Evolutionary conservation across 2,888 invertebrate genomes (phyloP), one percentile per base, ranked within the genome.

Genomic region (Neoaliturus tenellus): DNA sequence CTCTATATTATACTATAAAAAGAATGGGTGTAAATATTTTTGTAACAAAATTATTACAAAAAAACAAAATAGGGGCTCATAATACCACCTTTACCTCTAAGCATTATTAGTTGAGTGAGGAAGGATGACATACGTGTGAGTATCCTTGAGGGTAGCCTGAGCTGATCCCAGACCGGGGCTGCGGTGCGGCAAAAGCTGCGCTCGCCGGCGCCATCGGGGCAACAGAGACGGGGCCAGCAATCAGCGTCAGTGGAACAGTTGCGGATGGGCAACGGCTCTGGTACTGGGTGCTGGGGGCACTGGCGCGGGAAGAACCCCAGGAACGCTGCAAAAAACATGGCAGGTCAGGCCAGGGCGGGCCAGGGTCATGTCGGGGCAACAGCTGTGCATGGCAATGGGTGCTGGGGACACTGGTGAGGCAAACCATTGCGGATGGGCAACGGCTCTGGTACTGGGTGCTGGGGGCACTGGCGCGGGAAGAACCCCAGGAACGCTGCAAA

Each of bases 151-250:
- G 62, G 62, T 5, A 62, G 25, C 31, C 62, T 62, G 3, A 87
- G 84, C 69, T 84, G 82, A 44, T 86, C 86, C 87, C 87, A 87
- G 25, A 85, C 81, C 2, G 86, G 86, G 14, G 85, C 73, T 25
- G 86, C 83, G 41, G 95, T 95, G 86, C 95, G 92, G 89, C 96
- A 96, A 89, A 95, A 96, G 86, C 93, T 94, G 41, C 93, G 1
- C 90, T 90, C 86, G 93, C 94, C 87, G 14, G 62, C 62, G 17
- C 4, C 31, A 89, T 95, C 96, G 0, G 95, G 95, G 87, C 96
- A 96, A 89, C 96, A 96, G 83, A 96, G 93, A 33, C 96, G 91
- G 17, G 95, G 95, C 92, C 94, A 93, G 90, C 96, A 96, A 88
- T 96, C 95, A 20, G 92, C 90, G 88, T 96, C 96, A 0, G 91